phyloP scores from a whole-genome alignment of 2,113 vertebrate species.

The Eleginops maclovinus region DNA sequence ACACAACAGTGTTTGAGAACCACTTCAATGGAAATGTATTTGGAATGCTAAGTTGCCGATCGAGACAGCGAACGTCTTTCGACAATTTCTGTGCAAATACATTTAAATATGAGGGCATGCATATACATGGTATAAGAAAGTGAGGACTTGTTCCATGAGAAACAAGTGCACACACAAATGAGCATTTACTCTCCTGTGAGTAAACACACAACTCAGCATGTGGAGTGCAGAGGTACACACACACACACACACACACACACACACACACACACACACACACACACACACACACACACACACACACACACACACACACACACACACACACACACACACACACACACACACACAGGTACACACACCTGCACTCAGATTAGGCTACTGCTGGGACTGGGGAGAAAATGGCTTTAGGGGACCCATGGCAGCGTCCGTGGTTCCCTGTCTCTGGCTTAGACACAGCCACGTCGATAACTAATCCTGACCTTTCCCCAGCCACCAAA shows the following conservation, averaged over 20 bases:
- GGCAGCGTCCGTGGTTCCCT: conserved; percentile 72
- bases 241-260: conserved; percentile 9
- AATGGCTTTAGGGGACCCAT: conserved; percentile 79
- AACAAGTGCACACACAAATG: conserved; percentile 28
- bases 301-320: conserved; percentile 45
- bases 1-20: conserved; percentile 53
- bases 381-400: conserved; percentile 73
- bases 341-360: conserved; percentile 42
- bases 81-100: conserved; percentile 53
- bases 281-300: conserved; percentile 49
- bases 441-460: conserved; percentile 79
- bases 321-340: too few species aligned
- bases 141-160: conserved; percentile 24
- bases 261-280: conserved; percentile 44
- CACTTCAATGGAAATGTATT: conserved; percentile 49
- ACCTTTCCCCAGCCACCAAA: conserved; percentile 84
- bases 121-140: conserved; percentile 15
- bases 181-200: conserved; percentile 29
- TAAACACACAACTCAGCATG: conserved; percentile 28
- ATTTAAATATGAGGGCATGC: conserved; percentile 50
- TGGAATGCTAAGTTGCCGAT: conserved; percentile 35
- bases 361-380: conserved; percentile 72
- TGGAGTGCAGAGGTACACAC: conserved; percentile 2
- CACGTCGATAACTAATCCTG: conserved; percentile 88
- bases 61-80: conserved; percentile 25